Evolutionary conservation across 2,113 vertebrate genomes (phyloP).

Genomic region (Cricetomys ansorgei): DNA sequence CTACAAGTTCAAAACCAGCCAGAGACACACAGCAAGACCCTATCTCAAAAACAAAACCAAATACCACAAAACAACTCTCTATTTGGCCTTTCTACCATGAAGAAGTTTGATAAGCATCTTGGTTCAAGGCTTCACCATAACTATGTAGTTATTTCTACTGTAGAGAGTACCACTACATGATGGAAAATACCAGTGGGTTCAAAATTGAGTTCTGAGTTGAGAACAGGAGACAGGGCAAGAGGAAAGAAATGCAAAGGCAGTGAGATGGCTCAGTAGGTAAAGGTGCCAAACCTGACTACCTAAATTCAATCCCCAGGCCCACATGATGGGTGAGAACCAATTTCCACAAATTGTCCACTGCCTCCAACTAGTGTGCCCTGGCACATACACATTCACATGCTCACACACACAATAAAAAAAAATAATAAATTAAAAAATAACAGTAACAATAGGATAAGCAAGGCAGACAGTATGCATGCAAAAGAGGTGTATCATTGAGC

Average conservation of each 20-base stretch:
- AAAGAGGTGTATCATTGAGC: not conserved
- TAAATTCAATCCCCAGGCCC: not conserved
- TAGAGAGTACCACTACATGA: not conserved
- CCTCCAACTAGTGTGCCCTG: not conserved
- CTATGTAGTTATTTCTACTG: slow-evolving; percentile 32
- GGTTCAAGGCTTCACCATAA: slow-evolving; percentile 1
- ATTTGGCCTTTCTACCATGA: slow-evolving; percentile 7
- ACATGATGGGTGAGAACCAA: not conserved
- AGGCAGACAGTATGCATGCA: not conserved
- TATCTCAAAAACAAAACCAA: not conserved
- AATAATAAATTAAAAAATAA: not conserved
- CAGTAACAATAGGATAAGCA: not conserved
- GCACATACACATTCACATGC: not conserved
- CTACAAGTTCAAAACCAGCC: not conserved
- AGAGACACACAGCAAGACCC: not conserved
- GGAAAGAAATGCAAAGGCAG: not conserved
- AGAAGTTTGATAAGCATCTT: not conserved
- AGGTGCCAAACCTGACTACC: not conserved
- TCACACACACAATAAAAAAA: not conserved
- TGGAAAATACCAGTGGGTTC: not conserved
- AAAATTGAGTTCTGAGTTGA: slow-evolving; percentile 47
- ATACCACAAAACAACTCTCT: not conserved
- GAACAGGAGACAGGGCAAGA: not conserved
- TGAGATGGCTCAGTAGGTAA: not conserved
- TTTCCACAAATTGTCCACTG: not conserved